Conservation (phyloP, 1,140 invertebrate genomes). For the Homarus americanus region DNA sequence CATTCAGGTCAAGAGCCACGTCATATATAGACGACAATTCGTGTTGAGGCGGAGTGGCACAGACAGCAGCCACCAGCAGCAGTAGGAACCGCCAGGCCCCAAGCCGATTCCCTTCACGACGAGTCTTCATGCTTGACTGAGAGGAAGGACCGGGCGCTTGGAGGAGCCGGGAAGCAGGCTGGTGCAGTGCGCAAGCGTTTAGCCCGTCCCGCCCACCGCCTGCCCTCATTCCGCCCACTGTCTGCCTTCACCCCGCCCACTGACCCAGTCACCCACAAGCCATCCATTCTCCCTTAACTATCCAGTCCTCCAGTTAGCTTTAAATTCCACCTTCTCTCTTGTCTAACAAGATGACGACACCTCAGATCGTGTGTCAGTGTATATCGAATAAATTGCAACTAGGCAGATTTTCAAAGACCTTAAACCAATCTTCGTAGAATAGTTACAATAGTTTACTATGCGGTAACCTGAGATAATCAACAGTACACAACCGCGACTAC, state of each 20-base stretch:
- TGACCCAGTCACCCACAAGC: not conserved
- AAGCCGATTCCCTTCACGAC: not conserved
- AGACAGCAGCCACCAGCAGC: not conserved
- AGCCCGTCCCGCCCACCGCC: not conserved
- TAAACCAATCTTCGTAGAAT: too few relatives aligned
- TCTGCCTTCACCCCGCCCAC: not conserved
- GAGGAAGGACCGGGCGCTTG: not conserved
- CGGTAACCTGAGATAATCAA: too few relatives aligned
- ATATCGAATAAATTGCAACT: too few relatives aligned
- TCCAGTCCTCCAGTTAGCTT: not conserved
- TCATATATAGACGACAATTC: slow-evolving; percentile 43
- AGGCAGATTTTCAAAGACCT: too few relatives aligned
- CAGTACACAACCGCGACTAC: too few relatives aligned
- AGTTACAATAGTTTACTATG: too few relatives aligned
- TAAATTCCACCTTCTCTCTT: too few relatives aligned
- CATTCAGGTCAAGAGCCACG: slow-evolving; percentile 45
- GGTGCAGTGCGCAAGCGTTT: not conserved
- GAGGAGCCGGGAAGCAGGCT: not conserved
- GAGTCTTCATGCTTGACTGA: slow-evolving; percentile 34
- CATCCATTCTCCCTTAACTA: not conserved
- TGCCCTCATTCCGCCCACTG: not conserved
- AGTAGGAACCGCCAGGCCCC: not conserved
- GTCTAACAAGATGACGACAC: too few relatives aligned
- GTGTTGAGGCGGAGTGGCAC: not conserved
- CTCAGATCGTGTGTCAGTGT: too few relatives aligned